These are phyloP conservation scores for Nannoperca australis DNA, from an alignment of 2,797 vertebrate species.

Conservation along the genomic window DNA sequence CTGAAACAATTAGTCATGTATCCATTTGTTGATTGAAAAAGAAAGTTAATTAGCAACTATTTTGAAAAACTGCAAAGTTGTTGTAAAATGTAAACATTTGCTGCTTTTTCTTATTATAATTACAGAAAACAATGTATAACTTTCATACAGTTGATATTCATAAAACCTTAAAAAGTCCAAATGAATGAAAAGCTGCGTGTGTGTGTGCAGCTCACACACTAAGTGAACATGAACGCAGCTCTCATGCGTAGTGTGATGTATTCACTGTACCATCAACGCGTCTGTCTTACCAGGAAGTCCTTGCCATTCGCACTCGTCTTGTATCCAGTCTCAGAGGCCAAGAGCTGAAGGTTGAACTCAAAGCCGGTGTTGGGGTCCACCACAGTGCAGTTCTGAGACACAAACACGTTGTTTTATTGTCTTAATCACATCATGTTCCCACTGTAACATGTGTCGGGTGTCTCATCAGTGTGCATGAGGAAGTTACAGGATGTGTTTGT, in stretches of 20 bases:
- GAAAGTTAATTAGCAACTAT: no score
- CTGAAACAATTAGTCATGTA: no score
- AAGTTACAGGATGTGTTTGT: background rate
- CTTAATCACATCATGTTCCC: background rate
- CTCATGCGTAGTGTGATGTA: no score
- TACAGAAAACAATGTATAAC: no score
- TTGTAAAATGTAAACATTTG: background rate
- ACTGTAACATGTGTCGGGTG: background rate
- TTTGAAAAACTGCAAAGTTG: background rate
- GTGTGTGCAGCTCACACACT: background rate
- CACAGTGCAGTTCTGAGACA: slow-evolving; percentile 88
- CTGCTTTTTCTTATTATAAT: no score
- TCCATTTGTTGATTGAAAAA: no score
- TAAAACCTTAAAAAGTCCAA: no score
- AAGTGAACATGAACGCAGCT: background rate
- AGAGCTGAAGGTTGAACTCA: slow-evolving; percentile 89
- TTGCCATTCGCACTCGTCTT: slow-evolving; percentile 82
- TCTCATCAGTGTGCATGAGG: background rate
- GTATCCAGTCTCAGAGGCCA: slow-evolving; percentile 86
- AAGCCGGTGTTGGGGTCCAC: slow-evolving; percentile 92
- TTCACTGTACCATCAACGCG: background rate
- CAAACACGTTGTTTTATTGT: background rate
- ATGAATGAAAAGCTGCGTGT: background rate
- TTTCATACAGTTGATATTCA: no score
- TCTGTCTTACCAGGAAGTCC: slow-evolving; percentile 86